phyloP scores from a whole-genome alignment of 2,888 invertebrate genomes.

The Drosophila subsilvestris region DNA sequence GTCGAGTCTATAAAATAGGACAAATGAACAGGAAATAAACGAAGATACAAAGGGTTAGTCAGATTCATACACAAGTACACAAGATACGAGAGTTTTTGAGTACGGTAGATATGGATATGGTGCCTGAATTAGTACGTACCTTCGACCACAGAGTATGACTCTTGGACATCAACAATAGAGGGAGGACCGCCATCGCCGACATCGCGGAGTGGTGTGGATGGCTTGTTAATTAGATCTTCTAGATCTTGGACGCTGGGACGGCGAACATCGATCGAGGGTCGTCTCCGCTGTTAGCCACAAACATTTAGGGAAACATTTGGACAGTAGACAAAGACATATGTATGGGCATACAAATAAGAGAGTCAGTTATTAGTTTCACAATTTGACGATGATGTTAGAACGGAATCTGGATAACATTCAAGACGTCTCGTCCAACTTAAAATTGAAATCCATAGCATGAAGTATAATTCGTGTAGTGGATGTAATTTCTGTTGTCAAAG shows the following conservation, averaged over 20 bases:
- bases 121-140: constrained; percentile 86
- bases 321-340: constrained; percentile 18
- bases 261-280: constrained; percentile 95
- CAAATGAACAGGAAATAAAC: constrained; percentile 9
- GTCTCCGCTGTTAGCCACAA: constrained; percentile 87
- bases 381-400: neutral
- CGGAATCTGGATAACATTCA: constrained; percentile 14
- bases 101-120: no score
- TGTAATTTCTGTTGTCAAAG: constrained; percentile 5
- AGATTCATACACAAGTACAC: no score
- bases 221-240: constrained; percentile 95
- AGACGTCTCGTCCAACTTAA: constrained; percentile 13
- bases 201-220: constrained; percentile 94
- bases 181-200: constrained; percentile 93
- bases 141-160: constrained; percentile 98
- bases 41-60: constrained; percentile 27
- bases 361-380: neutral
- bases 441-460: neutral
- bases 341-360: constrained; percentile 17
- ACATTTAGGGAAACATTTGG: constrained; percentile 20
- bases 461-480: neutral
- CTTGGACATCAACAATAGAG: constrained; percentile 95
- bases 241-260: constrained; percentile 95
- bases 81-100: neutral
- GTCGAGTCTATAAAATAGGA: constrained; percentile 90